phyloP scores from a whole-genome alignment of 2,797 vertebrate species.

The Columba guinea region DNA sequence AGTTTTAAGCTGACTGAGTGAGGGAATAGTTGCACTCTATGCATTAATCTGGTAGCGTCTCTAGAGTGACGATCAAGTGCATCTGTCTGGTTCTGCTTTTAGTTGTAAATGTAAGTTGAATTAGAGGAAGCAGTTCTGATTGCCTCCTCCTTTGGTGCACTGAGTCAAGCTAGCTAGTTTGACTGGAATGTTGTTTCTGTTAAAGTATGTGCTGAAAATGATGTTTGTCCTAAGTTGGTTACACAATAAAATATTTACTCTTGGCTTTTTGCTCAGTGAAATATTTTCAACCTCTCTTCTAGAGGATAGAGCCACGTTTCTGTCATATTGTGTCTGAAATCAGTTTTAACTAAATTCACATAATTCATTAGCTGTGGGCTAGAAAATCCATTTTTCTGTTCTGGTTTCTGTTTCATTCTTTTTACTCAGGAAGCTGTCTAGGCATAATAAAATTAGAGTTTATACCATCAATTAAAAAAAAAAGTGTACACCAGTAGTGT shows the following conservation, averaged over 20 bases:
- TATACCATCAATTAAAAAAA: background rate
- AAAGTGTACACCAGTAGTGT: background rate
- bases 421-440: slow-evolving; percentile 38
- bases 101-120: slow-evolving; percentile 35
- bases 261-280: slow-evolving; percentile 50
- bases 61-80: background rate
- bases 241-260: slow-evolving; percentile 51
- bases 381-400: slow-evolving; percentile 29
- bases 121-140: slow-evolving; percentile 2
- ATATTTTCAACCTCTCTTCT: slow-evolving; percentile 38
- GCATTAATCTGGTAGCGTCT: background rate
- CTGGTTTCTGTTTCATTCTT: slow-evolving; percentile 51
- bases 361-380: slow-evolving; percentile 45
- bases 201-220: slow-evolving; percentile 21
- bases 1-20: background rate
- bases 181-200: slow-evolving; percentile 26
- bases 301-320: slow-evolving; percentile 48
- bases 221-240: slow-evolving; percentile 40
- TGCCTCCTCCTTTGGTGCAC: background rate
- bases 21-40: background rate
- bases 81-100: slow-evolving; percentile 12
- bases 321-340: slow-evolving; percentile 50
- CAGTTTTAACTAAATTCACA: slow-evolving; percentile 34
- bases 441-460: background rate
- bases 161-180: slow-evolving; percentile 13